Evolutionary conservation across 1,140 invertebrate species (phyloP), one percentile per base, ranked within the genome.

Genomic region (Limonius californicus): DNA sequence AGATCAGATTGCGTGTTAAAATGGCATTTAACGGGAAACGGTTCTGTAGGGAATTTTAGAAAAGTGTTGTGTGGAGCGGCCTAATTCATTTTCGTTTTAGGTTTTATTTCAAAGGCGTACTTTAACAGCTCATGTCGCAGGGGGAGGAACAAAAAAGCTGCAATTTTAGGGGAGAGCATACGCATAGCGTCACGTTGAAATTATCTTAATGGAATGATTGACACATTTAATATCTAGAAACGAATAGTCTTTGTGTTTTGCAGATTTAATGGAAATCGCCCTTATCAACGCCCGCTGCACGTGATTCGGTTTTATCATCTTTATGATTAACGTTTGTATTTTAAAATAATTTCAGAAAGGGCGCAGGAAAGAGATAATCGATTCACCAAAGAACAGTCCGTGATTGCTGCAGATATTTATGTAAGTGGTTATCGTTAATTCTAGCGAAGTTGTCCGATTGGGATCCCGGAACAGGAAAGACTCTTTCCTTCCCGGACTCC

Each of bases 401-500:
- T 32, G 27, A 32, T 18, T 18, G n/a, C 19, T 50, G 11, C 16
- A 50, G 45, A 50, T 50, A 50, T 50, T 50, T 50, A 50, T 21
- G 8, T 50, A 50, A 50, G 45, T 50, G 45, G 45, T 71, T 73
- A 73, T 73, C 70, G 71, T 68, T 73, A 71, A 73, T 72, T 71
- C 66, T 70, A 69, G 60, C 59, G 63, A 70, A 67, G 69, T 50
- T 50, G 45, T 68, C 70, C 72, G 74, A 75, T 75, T 74, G 72
- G 74, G 68, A 67, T 68, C 67, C 72, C 74, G 74, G 74, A 75
- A 75, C 64, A 73, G 74, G 74, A 75, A 75, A 72, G 71, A 72
- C 70, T 73, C 73, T 70, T 75, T 75, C 73, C 73, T 75, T 75
- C 73, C 73, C 73, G 73, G 73, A 75, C 72, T 74, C 72, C 73